Evolutionary conservation across 1,140 invertebrate genomes (phyloP).

Genomic region (Diachasmimorpha longicaudata): DNA sequence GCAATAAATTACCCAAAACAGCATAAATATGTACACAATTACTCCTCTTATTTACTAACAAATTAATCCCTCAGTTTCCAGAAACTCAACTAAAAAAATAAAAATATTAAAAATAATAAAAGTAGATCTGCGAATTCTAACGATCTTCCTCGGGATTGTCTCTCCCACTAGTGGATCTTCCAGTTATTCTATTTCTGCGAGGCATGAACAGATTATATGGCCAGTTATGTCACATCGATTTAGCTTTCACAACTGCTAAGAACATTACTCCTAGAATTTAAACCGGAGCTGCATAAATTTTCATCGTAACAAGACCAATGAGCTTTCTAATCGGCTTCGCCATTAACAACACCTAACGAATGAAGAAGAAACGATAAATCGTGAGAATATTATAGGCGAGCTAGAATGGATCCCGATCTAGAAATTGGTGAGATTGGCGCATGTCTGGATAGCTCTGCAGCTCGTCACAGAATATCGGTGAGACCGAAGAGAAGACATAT

Average conservation of each 20-base stretch:
- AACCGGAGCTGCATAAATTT: not conserved
- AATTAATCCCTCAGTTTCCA: too few relatives aligned
- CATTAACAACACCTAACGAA: not conserved
- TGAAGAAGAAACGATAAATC: not conserved
- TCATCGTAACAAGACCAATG: not conserved
- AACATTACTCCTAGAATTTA: not conserved
- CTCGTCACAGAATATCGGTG: slow-evolving; percentile 76
- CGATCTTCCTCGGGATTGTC: not conserved
- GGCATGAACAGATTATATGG: not conserved
- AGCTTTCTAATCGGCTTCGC: not conserved
- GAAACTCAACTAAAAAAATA: too few relatives aligned
- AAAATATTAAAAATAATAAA: not conserved
- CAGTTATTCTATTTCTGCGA: not conserved
- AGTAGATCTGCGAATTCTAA: not conserved
- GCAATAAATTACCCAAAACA: too few relatives aligned
- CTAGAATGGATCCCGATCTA: slow-evolving; percentile 67
- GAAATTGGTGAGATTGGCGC: slow-evolving; percentile 65
- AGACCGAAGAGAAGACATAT: slow-evolving; percentile 72
- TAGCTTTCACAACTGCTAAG: not conserved
- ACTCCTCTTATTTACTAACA: too few relatives aligned
- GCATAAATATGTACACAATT: too few relatives aligned
- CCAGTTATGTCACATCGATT: not conserved
- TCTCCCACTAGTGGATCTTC: not conserved
- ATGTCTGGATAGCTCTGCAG: slow-evolving; percentile 75
- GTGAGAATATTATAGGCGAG: slow-evolving; percentile 60